These are phyloP conservation scores for Tiliacea aurago DNA, from an alignment of 2,888 invertebrate species.

Conservation along the genomic window DNA sequence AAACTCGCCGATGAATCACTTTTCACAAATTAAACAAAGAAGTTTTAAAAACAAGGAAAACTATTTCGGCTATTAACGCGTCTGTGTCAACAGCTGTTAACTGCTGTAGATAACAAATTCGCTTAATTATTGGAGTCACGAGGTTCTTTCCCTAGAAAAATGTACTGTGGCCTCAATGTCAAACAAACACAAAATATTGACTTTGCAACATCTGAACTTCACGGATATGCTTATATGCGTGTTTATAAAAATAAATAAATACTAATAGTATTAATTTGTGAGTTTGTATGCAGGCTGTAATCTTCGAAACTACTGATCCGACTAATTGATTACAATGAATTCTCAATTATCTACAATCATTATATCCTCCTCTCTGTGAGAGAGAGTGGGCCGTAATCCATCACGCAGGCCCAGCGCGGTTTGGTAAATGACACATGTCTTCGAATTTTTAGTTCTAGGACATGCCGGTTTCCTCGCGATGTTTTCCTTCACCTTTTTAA, in stretches of 20 bases:
- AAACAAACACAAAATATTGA: neutral
- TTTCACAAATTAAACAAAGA: slow-evolving; percentile 12
- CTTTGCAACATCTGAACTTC: neutral
- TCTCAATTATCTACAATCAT: no score
- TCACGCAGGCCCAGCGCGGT: no score
- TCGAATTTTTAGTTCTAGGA: no score
- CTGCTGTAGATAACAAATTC: slow-evolving; percentile 8
- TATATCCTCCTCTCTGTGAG: no score
- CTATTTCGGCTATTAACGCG: neutral
- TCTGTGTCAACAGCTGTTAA: slow-evolving; percentile 11
- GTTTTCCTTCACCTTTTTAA: no score
- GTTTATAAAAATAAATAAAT: no score
- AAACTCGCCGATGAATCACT: slow-evolving; percentile 24
- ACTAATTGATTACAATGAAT: no score
- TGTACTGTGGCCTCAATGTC: neutral
- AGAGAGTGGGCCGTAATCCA: no score
- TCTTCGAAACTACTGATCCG: no score
- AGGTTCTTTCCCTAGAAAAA: slow-evolving; percentile 32
- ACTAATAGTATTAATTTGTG: neutral
- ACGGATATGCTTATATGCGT: neutral
- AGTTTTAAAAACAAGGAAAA: slow-evolving; percentile 21
- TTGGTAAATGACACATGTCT: no score
- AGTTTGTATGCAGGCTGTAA: no score
- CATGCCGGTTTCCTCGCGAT: no score
- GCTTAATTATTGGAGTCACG: neutral